phyloP scores from a whole-genome alignment of 2,113 vertebrate genomes.

The Larimichthys polyactis region DNA sequence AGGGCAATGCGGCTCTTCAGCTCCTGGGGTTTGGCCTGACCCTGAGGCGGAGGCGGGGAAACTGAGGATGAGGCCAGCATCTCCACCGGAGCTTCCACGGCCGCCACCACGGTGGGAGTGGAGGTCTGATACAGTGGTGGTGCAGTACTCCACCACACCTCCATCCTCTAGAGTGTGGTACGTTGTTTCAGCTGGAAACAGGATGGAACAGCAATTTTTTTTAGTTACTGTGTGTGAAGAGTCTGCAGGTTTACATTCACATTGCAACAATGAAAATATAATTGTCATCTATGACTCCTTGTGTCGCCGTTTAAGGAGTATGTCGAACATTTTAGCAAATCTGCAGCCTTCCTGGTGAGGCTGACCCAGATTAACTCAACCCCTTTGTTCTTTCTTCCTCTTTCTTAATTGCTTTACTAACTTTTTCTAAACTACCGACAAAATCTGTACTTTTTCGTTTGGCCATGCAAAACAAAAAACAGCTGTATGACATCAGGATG shows the following conservation, averaged over 20 bases:
- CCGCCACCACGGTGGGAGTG: conserved; percentile 80
- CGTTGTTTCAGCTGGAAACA: conserved; percentile 87
- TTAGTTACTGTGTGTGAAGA: background rate
- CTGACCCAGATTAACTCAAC: background rate
- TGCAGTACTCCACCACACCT: conserved; percentile 95
- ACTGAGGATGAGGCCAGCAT: conserved; percentile 85
- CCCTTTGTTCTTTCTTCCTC: too few relatives aligned
- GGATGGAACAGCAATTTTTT: conserved; percentile 39
- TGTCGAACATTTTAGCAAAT: background rate
- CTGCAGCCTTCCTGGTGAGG: background rate
- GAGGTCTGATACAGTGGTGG: conserved; percentile 88
- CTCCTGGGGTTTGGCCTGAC: conserved; percentile 92
- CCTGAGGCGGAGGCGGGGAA: conserved; percentile 80
- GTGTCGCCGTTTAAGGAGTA: background rate
- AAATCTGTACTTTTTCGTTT: too few relatives aligned
- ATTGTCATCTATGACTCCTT: background rate
- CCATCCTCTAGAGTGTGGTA: conserved; percentile 94
- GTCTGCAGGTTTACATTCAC: background rate
- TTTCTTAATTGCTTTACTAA: too few relatives aligned
- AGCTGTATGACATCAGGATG: too few relatives aligned
- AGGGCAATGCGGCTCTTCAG: conserved; percentile 96
- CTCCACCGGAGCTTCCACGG: conserved; percentile 88
- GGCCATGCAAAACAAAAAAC: too few relatives aligned
- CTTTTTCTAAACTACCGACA: too few relatives aligned
- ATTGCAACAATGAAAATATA: background rate